A percentile compares a stretch with the other conserved stretches of the same genome.
Evolutionary conservation across 2,113 vertebrate species (phyloP).

Genomic region (Stictonetta naevosa): DNA sequence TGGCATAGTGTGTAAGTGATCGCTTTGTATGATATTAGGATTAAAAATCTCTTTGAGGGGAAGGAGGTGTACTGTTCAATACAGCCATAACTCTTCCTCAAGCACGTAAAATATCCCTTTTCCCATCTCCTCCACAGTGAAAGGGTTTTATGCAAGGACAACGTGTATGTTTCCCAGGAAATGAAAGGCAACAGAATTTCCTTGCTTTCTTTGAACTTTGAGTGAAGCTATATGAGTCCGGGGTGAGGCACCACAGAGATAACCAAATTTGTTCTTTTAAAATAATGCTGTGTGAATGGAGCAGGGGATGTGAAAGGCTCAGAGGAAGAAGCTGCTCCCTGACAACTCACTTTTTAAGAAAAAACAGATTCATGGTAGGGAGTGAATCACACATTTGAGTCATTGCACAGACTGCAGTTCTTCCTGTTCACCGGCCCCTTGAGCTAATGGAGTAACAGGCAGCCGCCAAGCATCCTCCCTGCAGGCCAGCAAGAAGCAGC

Average conservation of each 20-base stretch:
- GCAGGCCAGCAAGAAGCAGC: background rate
- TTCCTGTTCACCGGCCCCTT: background rate
- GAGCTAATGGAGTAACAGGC: background rate
- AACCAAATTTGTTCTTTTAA: background rate
- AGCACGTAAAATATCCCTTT: background rate
- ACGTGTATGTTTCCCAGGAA: background rate
- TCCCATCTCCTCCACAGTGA: background rate
- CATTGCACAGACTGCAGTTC: background rate
- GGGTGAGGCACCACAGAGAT: background rate
- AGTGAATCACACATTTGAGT: background rate
- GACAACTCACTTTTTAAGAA: background rate
- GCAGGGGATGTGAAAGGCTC: background rate
- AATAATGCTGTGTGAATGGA: background rate
- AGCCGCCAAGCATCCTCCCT: background rate
- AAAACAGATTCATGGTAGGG: fast-evolving
- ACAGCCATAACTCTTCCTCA: background rate
- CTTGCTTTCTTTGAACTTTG: background rate
- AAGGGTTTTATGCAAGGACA: background rate
- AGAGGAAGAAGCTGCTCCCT: background rate
- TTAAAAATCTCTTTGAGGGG: background rate
- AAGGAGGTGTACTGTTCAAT: background rate
- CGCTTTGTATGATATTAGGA: background rate
- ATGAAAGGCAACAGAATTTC: background rate
- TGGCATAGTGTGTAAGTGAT: background rate
- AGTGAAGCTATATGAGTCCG: background rate